Base-by-base conservation (phyloP, 2,888 invertebrate species). In the Harpalus rufipes region DNA sequence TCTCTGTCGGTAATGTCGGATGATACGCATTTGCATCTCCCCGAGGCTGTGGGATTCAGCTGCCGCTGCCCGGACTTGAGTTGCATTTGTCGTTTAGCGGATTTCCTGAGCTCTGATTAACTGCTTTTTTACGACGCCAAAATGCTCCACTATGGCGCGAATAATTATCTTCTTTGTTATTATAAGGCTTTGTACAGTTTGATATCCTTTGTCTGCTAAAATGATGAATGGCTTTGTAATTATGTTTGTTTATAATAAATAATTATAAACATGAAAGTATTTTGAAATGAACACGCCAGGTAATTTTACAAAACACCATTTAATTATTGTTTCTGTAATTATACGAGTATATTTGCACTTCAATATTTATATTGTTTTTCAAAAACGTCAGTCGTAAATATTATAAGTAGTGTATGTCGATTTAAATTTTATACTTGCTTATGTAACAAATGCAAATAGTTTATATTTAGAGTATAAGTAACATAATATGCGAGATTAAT, bases 51-150 rank as follows among this genome's bases (percentile, higher is more conserved):
- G 5, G 68, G 39, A 32, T 68, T 32, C 44, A 51, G 12, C 10
- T 51, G 7, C 32, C 5, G 32, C 32, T 32, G 32, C 16, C 14
- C 68, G 32, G 39, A 63, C 63, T 63, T 63, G 68, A 32, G 41
- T 72, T 72, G 16, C 72, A 74, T 74, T 44, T 44, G 72, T 74
- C 72, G 72, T 74, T 44, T 44, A 74, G 41, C 82, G 82, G 82
- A 82, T 82, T 72, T 82, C 82, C 82, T 56, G 39, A 56, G 56
- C 21, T 51, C 72, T 56, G 82, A 82, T 72, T 82, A 82, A 82
- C 56, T 82, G 32, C 72, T 65, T 58, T 79, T 79, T 72, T 68
- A 74, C 44, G 72, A 44, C 72, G 41, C 72, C 21, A 14, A 44
- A 74, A 74, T 14, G 16, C 21, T 7, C 16, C 14, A 51, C 41